These are phyloP conservation scores for Cromileptes altivelis DNA, from an alignment of 2,113 vertebrate genomes.

Conservation along the genomic window DNA sequence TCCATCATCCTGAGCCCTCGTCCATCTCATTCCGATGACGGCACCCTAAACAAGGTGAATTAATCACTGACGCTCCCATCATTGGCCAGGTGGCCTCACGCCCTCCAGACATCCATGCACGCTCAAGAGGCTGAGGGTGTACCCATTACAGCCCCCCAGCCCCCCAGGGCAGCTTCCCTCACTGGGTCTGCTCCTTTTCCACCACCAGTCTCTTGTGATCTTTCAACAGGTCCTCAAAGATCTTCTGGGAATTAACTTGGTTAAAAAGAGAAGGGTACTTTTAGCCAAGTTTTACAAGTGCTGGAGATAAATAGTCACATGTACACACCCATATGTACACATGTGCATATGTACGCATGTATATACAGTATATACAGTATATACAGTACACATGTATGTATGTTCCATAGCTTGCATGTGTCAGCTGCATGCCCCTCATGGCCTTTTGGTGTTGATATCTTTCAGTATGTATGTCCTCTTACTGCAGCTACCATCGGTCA, in stretches of 20 bases:
- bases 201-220: constrained; percentile 31
- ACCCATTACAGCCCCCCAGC: constrained; percentile 9
- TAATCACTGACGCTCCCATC: constrained; percentile 89
- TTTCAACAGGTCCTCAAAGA: constrained; percentile 53
- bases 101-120: constrained; percentile 88
- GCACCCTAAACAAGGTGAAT: constrained; percentile 95
- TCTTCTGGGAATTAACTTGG: constrained; percentile 25
- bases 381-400: neutral
- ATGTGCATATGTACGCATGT: constrained; percentile 4
- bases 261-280: constrained; percentile 28
- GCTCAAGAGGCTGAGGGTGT: constrained; percentile 60
- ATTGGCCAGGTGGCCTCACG: constrained; percentile 92
- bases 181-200: constrained; percentile 30
- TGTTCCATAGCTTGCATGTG: neutral
- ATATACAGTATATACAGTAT: too few relatives aligned
- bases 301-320: neutral
- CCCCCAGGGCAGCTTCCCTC: constrained; percentile 50
- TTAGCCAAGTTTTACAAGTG: constrained; percentile 21
- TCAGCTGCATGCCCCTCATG: constrained; percentile 31
- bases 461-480: constrained; percentile 43
- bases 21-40: constrained; percentile 90
- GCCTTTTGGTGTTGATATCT: constrained; percentile 54
- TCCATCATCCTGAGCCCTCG: constrained; percentile 91
- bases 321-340: neutral
- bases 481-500: constrained; percentile 62